These are phyloP conservation scores for Pampusana beccarii DNA, from an alignment of 2,113 vertebrate genomes.

Conservation along the genomic window DNA sequence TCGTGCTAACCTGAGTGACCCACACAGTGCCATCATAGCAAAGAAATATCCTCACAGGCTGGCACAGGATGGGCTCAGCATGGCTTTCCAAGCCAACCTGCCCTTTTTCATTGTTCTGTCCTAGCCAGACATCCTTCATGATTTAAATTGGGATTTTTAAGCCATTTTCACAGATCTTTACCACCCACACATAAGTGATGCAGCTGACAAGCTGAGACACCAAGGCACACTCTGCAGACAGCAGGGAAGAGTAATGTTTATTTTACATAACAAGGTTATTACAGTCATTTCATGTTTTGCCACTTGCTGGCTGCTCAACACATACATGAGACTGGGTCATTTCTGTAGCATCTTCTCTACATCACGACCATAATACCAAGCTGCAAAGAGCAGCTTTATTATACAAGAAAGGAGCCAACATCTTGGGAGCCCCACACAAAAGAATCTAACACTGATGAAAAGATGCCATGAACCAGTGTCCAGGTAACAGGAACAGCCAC, in stretches of 20 bases:
- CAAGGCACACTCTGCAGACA: not conserved
- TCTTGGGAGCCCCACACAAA: not conserved
- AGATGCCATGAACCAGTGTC: not conserved
- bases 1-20: not conserved
- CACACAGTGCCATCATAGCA: accelerated
- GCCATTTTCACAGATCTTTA: not conserved
- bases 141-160: not conserved
- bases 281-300: not conserved
- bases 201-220: not conserved
- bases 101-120: not conserved
- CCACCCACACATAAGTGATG: not conserved
- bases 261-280: not conserved
- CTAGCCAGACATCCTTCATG: not conserved
- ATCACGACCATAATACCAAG: not conserved
- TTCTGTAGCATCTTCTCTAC: not conserved
- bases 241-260: not conserved
- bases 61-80: not conserved
- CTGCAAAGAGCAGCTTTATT: not conserved
- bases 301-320: not conserved
- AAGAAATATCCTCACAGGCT: not conserved
- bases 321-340: not conserved
- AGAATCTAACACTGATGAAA: not conserved
- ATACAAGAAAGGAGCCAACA: not conserved
- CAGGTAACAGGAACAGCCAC: not conserved
- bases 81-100: not conserved